phyloP scores from a whole-genome alignment of 2,888 invertebrate species.

The Chymomyza procnemis region DNA sequence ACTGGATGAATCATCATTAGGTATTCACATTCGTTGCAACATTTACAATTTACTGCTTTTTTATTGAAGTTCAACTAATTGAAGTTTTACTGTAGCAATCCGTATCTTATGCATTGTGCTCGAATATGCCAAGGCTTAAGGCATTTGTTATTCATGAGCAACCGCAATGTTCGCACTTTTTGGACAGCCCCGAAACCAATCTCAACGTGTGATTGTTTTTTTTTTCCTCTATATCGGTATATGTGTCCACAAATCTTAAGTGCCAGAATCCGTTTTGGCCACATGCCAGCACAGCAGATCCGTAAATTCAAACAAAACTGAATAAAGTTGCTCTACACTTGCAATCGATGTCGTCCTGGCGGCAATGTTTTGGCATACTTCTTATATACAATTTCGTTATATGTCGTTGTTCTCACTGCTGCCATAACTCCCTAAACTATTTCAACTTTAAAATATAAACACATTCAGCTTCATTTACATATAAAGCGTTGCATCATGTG shows the following conservation, averaged over 20 bases:
- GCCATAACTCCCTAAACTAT: not conserved
- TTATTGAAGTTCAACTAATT: no score
- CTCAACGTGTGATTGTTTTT: not conserved
- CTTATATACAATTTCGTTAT: not conserved
- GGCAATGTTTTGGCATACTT: not conserved
- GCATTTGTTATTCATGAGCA: not conserved
- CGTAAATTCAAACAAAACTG: not conserved
- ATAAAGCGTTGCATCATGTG: conserved; percentile 1
- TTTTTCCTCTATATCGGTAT: not conserved
- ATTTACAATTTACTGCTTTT: no score
- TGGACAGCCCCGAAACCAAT: not conserved
- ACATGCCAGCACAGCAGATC: not conserved
- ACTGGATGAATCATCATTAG: no score
- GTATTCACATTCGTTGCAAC: no score
- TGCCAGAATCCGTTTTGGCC: not conserved
- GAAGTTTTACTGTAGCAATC: not conserved
- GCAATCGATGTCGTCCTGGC: not conserved
- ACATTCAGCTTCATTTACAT: not conserved
- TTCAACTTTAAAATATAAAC: not conserved
- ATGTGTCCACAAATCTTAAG: not conserved
- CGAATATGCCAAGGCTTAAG: not conserved
- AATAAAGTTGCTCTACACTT: not conserved
- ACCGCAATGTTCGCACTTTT: not conserved
- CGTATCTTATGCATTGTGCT: not conserved
- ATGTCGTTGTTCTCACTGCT: not conserved